Evolutionary conservation across 2,888 invertebrate species (phyloP).

Genomic region (Lamproptera curius): DNA sequence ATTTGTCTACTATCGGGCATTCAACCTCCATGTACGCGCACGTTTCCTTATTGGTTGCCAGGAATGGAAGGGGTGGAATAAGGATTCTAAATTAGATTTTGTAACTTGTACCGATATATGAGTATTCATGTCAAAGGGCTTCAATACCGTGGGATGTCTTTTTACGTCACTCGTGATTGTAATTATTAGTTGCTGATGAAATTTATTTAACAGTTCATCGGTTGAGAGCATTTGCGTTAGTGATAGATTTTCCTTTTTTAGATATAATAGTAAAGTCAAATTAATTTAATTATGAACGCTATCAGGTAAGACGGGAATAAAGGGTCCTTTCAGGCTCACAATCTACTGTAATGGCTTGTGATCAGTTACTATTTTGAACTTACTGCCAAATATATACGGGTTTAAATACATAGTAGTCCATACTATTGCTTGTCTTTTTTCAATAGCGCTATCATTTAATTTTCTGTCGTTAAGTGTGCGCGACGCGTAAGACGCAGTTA

Average conservation of each 20-base stretch:
- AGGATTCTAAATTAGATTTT: not conserved
- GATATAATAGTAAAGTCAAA: not conserved
- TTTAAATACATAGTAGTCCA: conserved; percentile 3
- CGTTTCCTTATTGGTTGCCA: not conserved
- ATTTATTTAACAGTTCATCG: not conserved
- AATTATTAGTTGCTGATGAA: not conserved
- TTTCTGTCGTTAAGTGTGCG: not conserved
- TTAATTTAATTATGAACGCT: not conserved
- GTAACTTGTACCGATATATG: not conserved
- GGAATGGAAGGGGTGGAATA: not conserved
- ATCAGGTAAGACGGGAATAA: not conserved
- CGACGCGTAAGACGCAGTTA: not conserved
- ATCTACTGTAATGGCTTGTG: not conserved
- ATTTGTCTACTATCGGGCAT: not conserved
- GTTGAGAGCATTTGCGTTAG: not conserved
- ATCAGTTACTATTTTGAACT: too few relatives aligned
- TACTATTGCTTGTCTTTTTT: too few relatives aligned
- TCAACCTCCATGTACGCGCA: not conserved
- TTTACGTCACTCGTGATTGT: not conserved
- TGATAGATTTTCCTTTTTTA: not conserved
- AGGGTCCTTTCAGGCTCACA: conserved; percentile 8
- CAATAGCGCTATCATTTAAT: not conserved
- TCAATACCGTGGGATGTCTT: not conserved
- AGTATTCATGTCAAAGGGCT: not conserved
- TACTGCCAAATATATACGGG: conserved; percentile 22